Evolutionary conservation across 2,888 invertebrate species (phyloP).

Genomic region (Amblyjoppa proteus): DNA sequence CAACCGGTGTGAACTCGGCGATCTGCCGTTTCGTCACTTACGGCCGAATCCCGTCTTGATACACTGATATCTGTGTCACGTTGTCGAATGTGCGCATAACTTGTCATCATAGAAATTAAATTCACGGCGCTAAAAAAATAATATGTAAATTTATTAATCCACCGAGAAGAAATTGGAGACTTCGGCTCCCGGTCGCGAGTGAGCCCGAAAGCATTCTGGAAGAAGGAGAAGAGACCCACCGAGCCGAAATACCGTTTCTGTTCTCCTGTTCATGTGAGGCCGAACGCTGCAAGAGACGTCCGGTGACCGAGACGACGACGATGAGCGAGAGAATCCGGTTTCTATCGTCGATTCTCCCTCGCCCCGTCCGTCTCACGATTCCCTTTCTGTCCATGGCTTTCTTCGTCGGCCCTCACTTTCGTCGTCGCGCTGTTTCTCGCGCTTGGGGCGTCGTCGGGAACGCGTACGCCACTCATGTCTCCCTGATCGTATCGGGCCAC

Average conservation of each 20-base stretch:
- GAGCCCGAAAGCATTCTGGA: background rate
- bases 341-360: conserved; percentile 65
- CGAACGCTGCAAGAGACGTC: conserved; percentile 72
- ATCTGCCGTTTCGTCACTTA: too few species aligned
- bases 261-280: conserved; percentile 80
- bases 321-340: conserved; percentile 63
- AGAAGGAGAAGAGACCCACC: conserved; percentile 9
- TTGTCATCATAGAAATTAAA: background rate
- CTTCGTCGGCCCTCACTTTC: conserved; percentile 15
- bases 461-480: conserved; percentile 21
- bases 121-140: background rate
- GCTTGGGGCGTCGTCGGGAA: conserved; percentile 1
- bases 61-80: too few species aligned
- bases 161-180: background rate
- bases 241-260: conserved; percentile 57
- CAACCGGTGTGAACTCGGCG: too few species aligned
- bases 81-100: too few species aligned
- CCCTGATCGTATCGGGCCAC: conserved; percentile 51
- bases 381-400: conserved; percentile 9
- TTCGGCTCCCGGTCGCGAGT: background rate
- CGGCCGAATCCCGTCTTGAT: too few species aligned
- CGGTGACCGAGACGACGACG: conserved; percentile 52
- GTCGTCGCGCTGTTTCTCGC: background rate
- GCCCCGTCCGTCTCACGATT: conserved; percentile 48
- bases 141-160: background rate